Evolutionary conservation across 2,888 invertebrate species (phyloP), one percentile per base, ranked within the genome.

Genomic region (Drosophila tanythrix): DNA sequence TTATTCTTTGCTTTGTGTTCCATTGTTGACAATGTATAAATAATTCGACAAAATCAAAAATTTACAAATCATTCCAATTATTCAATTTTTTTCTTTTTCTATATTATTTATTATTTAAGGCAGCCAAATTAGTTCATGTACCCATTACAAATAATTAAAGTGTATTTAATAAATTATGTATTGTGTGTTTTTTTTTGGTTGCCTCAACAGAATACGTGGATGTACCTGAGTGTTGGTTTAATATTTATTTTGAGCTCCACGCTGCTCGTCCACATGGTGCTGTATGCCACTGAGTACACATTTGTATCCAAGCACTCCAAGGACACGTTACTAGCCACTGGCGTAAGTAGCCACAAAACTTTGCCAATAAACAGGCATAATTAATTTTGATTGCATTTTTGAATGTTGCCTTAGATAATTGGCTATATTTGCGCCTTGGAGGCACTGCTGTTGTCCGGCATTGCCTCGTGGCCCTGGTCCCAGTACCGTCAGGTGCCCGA

Each of bases 261-360:
- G 84, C 93, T 96, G 84, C 94, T 96, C 90, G 94, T 95, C 90
- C 95, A 96, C 90, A 95, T 95, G 94, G 94, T 95, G 93, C 95
- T 94, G 93, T 94, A 94, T 94, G 95, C 94, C 92, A 95, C 94
- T 92, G 95, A 94, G 91, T 95, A 95, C 92, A 93, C 94, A 69
- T 96, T 95, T 95, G 95, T 96, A 83, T 95, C 96, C 78, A 95
- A 95, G 92, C 95, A 96, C 93, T 96, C 96, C 82, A 95, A 95
- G 92, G 95, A 96, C 84, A 96, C 96, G 90, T 93, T 96, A 76
- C 93, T 95, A 91, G 94, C 95, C 83, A 95, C 95, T 82, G 95
- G 95, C 91, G 95, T 95, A 94, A 94, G 94, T 92, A 36, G 6
- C n/a, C 7, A 33, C 5, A 2, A 18, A 7, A 11, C 8, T 8